Conservation (phyloP, 2,797 vertebrate species). For the Austrolebias charrua region DNA sequence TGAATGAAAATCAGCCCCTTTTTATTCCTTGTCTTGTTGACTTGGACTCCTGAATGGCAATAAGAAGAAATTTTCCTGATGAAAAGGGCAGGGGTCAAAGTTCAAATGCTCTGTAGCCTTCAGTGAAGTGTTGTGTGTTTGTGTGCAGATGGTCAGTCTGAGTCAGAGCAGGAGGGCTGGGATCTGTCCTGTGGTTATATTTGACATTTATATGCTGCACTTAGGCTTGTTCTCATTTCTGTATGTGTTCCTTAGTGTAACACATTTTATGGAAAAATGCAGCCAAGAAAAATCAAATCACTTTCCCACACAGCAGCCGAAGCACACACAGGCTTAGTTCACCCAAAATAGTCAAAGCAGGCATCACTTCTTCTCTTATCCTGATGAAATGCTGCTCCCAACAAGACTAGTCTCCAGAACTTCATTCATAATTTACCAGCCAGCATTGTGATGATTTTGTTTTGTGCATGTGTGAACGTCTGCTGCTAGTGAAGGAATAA, state of each 20-base stretch:
- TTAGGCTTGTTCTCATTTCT: slow-evolving; percentile 15
- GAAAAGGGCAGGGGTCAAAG: slow-evolving; percentile 2
- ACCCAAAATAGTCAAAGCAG: slow-evolving; percentile 65
- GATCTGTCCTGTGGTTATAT: slow-evolving; percentile 37
- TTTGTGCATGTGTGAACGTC: slow-evolving; percentile 38
- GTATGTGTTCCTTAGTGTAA: slow-evolving; percentile 16
- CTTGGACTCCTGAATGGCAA: neutral
- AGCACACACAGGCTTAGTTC: slow-evolving; percentile 51
- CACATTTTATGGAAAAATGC: slow-evolving; percentile 33
- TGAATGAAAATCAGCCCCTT: neutral
- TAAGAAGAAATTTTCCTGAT: slow-evolving; percentile 2
- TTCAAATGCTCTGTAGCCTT: slow-evolving; percentile 19
- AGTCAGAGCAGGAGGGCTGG: neutral
- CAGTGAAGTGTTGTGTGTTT: neutral
- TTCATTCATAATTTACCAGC: slow-evolving; percentile 26
- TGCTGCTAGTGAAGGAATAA: slow-evolving; percentile 11
- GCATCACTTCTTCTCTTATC: slow-evolving; percentile 15
- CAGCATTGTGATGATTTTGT: slow-evolving; percentile 48
- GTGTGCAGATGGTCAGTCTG: neutral
- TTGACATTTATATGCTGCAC: slow-evolving; percentile 30
- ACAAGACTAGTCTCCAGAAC: slow-evolving; percentile 59
- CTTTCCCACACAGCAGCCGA: slow-evolving; percentile 51
- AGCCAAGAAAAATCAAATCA: slow-evolving; percentile 61
- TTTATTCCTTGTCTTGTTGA: neutral
- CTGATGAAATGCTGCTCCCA: slow-evolving; percentile 51